Base-by-base conservation (phyloP, 1,140 invertebrate genomes). In the Paralvinella palmiformis region DNA sequence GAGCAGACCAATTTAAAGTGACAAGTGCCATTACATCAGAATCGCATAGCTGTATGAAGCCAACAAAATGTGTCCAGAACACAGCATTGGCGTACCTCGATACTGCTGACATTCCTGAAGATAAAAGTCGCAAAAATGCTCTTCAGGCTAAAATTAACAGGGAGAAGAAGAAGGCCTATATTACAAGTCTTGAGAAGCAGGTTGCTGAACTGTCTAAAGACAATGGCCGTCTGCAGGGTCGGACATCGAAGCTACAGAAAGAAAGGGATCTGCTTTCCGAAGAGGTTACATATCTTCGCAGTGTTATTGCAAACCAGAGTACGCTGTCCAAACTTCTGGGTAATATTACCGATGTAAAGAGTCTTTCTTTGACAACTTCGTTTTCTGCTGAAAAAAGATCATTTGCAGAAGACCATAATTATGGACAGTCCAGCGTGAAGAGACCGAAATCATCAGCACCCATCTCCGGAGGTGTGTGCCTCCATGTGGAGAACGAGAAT, bases 81-180 rank as follows among this genome's bases (percentile, higher is more conserved):
- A n/a, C n/a, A n/a, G n/a, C n/a, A n/a, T n/a, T n/a, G n/a, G n/a
- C n/a, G n/a, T n/a, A n/a, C n/a, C n/a, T n/a, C n/a, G n/a, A n/a
- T n/a, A n/a, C n/a, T n/a, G n/a, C n/a, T 41, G 37, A 41, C n/a
- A n/a, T 41, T 41, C 10, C 10, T 41, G 37, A 41, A 10, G 37
- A 41, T 41, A 10, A n/a, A 10, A 41, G 37, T n/a, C 10, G 37
- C 24, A 57, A 32, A 57, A 33, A 10, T 31, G 55, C 55, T 5
- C 4, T 57, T 27, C 55, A 57, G 20, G 55, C 55, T 27, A 10
- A 41, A 53, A n/a, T 73, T 1, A 77, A 77, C 50, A 58, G 76
- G 22, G 70, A 75, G 62, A 78, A 73, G 66, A 78, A 78, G 60
- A 78, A 78, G 68, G 65, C 52, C 0, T 77, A 75, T 53, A 71